Conservation (phyloP, 2,888 invertebrate species). For the Megastigmus dorsalis region DNA sequence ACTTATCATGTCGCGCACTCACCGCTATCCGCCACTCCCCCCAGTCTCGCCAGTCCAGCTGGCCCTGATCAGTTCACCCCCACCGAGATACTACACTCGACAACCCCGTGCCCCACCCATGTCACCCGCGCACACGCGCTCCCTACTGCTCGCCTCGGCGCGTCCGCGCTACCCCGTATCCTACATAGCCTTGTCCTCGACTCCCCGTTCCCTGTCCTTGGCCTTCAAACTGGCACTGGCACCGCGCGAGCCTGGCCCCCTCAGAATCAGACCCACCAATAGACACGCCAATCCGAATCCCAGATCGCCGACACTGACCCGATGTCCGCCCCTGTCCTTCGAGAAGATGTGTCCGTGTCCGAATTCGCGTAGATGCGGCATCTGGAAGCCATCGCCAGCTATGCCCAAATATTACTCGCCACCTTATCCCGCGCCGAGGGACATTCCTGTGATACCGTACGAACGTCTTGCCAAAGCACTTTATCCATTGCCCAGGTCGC, state of each 20-base stretch:
- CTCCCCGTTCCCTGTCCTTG: conserved; percentile 20
- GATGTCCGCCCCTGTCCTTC: conserved; percentile 29
- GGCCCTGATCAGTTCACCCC: conserved; percentile 35
- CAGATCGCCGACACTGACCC: conserved; percentile 10
- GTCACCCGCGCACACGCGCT: conserved; percentile 24
- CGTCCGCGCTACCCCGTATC: conserved; percentile 43
- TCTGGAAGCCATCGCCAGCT: conserved; percentile 37
- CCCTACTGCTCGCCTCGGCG: conserved; percentile 3
- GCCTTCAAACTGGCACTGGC: conserved; percentile 38
- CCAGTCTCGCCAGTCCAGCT: conserved; percentile 25
- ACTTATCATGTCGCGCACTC: conserved; percentile 16
- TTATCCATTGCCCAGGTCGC: neutral
- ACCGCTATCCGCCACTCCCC: conserved; percentile 33
- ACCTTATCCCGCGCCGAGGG: neutral
- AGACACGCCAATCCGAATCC: conserved; percentile 8
- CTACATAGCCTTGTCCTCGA: conserved; percentile 19
- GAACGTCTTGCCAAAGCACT: conserved; percentile 5
- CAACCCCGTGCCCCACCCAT: conserved; percentile 10
- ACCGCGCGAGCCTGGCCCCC: conserved; percentile 37
- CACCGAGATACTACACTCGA: neutral
- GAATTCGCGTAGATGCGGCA: conserved; percentile 26
- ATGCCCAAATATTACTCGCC: conserved; percentile 41
- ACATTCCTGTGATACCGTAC: conserved; percentile 7
- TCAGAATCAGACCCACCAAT: neutral
- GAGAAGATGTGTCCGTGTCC: conserved; percentile 37